Conservation (phyloP, 2,113 vertebrate species). For the Pseudopipra pipra region DNA sequence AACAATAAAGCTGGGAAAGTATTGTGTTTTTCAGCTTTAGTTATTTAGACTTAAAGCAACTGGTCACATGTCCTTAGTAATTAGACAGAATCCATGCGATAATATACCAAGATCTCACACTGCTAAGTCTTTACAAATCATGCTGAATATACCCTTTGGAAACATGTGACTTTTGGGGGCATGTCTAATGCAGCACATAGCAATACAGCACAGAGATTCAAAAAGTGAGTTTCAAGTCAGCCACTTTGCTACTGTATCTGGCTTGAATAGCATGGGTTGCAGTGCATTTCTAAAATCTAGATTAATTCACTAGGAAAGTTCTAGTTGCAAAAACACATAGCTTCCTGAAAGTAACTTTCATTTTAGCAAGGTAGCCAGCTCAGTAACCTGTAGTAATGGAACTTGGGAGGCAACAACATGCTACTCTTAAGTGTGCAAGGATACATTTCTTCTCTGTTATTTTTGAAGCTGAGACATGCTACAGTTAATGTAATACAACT, state of each 20-base stretch:
- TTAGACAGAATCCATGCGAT: background rate
- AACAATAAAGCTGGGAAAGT: background rate
- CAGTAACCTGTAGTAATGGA: background rate
- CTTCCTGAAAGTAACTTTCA: background rate
- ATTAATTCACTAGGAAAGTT: background rate
- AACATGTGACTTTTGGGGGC: background rate
- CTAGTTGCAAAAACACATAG: background rate
- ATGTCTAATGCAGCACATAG: background rate
- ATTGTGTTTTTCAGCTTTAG: constrained; percentile 25
- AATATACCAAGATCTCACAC: background rate
- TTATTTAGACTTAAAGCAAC: constrained; percentile 4
- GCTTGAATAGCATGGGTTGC: rapidly evolving
- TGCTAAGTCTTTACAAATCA: background rate
- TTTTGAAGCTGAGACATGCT: background rate
- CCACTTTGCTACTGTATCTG: background rate
- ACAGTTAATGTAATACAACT: background rate
- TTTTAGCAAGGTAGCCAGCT: background rate
- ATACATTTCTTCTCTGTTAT: background rate
- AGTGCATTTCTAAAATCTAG: background rate
- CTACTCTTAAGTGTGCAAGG: background rate
- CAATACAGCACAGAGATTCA: background rate
- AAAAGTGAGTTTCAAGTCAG: background rate
- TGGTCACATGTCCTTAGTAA: constrained; percentile 32
- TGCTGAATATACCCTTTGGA: background rate
- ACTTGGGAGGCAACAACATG: background rate